Evolutionary conservation across 2,797 vertebrate genomes (phyloP).

Genomic region (Antennarius maculatus): DNA sequence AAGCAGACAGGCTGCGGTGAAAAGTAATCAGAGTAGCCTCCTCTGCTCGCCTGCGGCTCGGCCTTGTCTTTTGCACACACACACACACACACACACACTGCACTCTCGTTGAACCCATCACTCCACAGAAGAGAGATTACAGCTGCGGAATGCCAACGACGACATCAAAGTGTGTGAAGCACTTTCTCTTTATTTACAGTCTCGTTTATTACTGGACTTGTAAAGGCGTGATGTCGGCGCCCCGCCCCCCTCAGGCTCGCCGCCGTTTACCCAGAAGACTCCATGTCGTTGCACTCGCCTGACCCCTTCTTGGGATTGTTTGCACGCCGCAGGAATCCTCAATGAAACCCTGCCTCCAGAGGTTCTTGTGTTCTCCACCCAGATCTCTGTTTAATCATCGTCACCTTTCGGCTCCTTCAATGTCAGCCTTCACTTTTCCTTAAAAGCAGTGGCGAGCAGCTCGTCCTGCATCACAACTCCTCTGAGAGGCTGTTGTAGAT

Average conservation of each 20-base stretch:
- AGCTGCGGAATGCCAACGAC: conserved; percentile 28
- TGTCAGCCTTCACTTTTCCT: too few species aligned
- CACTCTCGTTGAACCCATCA: conserved; percentile 19
- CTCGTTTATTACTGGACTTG: neutral
- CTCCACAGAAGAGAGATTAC: conserved; percentile 15
- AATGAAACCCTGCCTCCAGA: too few species aligned
- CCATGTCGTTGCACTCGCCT: neutral
- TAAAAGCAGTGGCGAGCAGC: too few species aligned
- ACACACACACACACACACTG: conserved; percentile 1
- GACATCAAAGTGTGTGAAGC: conserved; percentile 22
- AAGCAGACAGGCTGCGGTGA: too few species aligned
- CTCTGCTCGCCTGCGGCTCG: conserved; percentile 6
- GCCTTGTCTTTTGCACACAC: neutral
- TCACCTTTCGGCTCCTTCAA: too few species aligned
- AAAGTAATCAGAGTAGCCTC: neutral
- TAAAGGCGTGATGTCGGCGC: conserved; percentile 4
- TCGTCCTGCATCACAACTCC: too few species aligned
- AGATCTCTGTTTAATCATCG: too few species aligned
- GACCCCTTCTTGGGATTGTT: conserved; percentile 3
- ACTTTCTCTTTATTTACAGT: too few species aligned
- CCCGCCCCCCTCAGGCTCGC: neutral
- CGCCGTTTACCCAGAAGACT: neutral
- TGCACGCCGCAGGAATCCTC: neutral
- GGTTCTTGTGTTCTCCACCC: too few species aligned
- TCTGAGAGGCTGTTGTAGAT: too few species aligned